A percentile compares a stretch with the other conserved stretches of the same genome.
phyloP scores from a whole-genome alignment of 2,888 invertebrate genomes.

The Spialia ferax region DNA sequence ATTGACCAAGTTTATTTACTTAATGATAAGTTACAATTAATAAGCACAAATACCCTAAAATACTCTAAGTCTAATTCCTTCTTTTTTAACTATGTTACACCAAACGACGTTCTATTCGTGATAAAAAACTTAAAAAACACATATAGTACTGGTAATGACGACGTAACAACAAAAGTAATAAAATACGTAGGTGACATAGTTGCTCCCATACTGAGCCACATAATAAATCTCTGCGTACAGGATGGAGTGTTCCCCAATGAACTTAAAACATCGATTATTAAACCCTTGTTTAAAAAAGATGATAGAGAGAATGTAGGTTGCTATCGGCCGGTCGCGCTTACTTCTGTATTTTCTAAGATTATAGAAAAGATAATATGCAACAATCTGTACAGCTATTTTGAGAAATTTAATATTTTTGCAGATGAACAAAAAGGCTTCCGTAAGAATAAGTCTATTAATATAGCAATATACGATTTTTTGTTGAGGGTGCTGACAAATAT shows the following conservation, averaged over 20 bases:
- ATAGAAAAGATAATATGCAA: not conserved
- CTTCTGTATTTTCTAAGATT: not conserved
- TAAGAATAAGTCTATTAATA: not conserved
- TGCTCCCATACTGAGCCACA: not conserved
- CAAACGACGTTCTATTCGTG: not conserved
- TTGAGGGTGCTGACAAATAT: not conserved
- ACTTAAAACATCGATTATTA: not conserved
- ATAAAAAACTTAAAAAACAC: not conserved
- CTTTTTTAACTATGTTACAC: not conserved
- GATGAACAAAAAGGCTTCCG: not conserved
- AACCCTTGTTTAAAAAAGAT: not conserved
- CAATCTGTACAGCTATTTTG: no score
- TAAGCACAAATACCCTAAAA: not conserved
- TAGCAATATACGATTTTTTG: not conserved
- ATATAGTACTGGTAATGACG: not conserved
- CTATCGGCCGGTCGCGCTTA: not conserved
- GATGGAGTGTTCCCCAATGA: not conserved
- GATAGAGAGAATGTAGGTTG: not conserved
- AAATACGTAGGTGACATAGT: not conserved
- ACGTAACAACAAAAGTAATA: not conserved
- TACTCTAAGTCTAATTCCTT: not conserved
- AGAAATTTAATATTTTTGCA: not conserved
- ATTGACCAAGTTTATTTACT: not conserved
- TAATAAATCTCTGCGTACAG: not conserved
- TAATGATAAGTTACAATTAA: not conserved